Evolutionary conservation across 2,888 invertebrate genomes (phyloP).

Genomic region (Neuroscelio doddi): DNA sequence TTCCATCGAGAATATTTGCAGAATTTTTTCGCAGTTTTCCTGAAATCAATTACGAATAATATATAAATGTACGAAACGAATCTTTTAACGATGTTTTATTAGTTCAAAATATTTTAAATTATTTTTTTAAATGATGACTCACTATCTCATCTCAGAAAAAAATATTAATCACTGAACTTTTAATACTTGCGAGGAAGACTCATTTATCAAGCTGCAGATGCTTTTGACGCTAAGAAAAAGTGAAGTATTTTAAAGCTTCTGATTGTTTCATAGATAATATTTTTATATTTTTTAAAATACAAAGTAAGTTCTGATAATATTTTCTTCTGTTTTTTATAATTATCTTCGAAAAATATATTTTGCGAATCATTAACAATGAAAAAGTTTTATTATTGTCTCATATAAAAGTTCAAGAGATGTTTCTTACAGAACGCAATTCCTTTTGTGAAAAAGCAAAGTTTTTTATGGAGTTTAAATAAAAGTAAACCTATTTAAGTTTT

Average conservation of each 20-base stretch:
- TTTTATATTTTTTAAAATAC: too few species aligned
- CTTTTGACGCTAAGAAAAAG: neutral
- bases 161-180: neutral
- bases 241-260: too few species aligned
- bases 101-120: too few species aligned
- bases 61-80: too few species aligned
- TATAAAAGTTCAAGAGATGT: constrained; percentile 10
- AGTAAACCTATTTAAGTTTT: constrained; percentile 6
- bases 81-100: too few species aligned
- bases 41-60: constrained; percentile 54
- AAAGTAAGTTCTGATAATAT: too few species aligned
- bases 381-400: constrained; percentile 6
- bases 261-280: too few species aligned
- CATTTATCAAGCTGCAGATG: neutral
- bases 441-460: constrained; percentile 11
- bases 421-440: constrained; percentile 9
- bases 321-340: too few species aligned
- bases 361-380: constrained; percentile 4
- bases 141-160: too few species aligned
- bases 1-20: constrained; percentile 66
- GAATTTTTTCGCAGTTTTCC: constrained; percentile 66
- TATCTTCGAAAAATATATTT: constrained; percentile 4
- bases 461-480: constrained; percentile 12
- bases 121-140: too few species aligned
- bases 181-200: too few species aligned